Conservation (phyloP, 2,888 invertebrate species). For the Unio delphinus region DNA sequence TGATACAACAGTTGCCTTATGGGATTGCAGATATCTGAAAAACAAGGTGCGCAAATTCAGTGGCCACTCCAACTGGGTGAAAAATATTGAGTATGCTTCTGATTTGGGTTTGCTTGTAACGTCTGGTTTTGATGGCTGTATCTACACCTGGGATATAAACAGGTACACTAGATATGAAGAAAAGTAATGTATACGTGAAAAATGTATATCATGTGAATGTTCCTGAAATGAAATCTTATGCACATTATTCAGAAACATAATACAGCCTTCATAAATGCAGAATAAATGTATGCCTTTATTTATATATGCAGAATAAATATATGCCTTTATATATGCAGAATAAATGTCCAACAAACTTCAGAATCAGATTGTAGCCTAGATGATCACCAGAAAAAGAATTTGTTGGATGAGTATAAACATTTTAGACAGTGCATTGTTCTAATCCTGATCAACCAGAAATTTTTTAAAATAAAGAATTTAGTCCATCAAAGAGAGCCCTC, state of each 20-base stretch:
- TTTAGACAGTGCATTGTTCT: no score
- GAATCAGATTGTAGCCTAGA: no score
- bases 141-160: slow-evolving; percentile 95
- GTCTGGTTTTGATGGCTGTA: slow-evolving; percentile 93
- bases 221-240: background rate
- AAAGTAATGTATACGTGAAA: background rate
- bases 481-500: no score
- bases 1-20: slow-evolving; percentile 91
- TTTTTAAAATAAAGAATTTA: no score
- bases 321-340: background rate
- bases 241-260: background rate
- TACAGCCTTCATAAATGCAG: background rate
- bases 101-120: slow-evolving; percentile 88
- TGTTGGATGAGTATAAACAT: no score
- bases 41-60: slow-evolving; percentile 83
- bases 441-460: no score
- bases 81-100: slow-evolving; percentile 93
- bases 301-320: background rate
- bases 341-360: no score
- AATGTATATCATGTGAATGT: background rate
- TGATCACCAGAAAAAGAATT: no score
- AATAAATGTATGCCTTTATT: background rate
- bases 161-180: slow-evolving; percentile 73
- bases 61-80: slow-evolving; percentile 96
- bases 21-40: slow-evolving; percentile 91